Conservation (phyloP, 2,113 vertebrate genomes). For the Ctenodactylus gundi region DNA sequence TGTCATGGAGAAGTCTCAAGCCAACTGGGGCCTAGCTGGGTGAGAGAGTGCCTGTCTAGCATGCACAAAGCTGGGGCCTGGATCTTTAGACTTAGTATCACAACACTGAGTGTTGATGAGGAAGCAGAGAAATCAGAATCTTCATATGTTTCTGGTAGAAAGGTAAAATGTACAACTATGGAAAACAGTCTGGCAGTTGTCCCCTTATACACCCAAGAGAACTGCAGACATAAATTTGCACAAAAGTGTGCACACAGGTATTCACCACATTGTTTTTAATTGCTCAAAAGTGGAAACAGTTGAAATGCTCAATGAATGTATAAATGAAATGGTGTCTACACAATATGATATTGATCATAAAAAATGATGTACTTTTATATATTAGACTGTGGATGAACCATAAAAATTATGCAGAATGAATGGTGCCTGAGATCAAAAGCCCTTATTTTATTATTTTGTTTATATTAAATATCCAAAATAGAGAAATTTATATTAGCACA, state of each 20-base stretch:
- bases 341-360: neutral
- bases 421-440: neutral
- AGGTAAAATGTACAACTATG: neutral
- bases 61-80: neutral
- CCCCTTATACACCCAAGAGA: neutral
- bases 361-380: neutral
- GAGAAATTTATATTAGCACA: neutral
- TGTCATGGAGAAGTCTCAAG: neutral
- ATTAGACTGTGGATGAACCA: neutral
- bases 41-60: neutral
- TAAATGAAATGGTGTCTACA: neutral
- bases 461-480: neutral
- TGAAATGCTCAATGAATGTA: neutral
- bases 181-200: neutral
- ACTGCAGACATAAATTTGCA: neutral
- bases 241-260: neutral
- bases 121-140: neutral
- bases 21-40: neutral
- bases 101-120: neutral
- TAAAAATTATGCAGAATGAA: neutral
- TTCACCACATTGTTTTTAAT: neutral
- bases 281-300: neutral
- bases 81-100: neutral
- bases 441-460: neutral
- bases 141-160: neutral